phyloP scores from a whole-genome alignment of 64 coral and sea anemone genomes.

The Dendrophyllia cribrosa region DNA sequence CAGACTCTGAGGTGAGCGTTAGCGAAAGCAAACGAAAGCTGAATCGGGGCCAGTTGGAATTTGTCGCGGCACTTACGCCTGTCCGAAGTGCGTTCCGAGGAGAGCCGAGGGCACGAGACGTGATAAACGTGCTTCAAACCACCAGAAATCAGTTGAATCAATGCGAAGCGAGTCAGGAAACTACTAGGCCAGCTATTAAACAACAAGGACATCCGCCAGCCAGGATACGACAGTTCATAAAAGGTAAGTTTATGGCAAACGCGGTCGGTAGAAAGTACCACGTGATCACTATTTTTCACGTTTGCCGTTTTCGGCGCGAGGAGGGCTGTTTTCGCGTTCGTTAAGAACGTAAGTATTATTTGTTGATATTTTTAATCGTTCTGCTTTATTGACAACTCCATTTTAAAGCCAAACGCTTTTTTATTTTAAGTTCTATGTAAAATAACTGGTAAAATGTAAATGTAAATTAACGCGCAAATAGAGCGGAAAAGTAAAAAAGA shows the following conservation, averaged over 20 bases:
- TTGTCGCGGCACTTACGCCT: slow-evolving; percentile 29
- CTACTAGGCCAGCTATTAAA: slow-evolving; percentile 14
- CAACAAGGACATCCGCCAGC: slow-evolving; percentile 48
- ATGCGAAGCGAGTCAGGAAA: neutral
- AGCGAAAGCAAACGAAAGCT: slow-evolving; percentile 49
- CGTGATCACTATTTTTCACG: neutral
- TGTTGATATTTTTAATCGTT: too few relatives aligned
- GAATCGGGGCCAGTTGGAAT: neutral
- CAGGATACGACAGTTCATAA: slow-evolving; percentile 89
- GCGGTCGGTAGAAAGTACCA: neutral
- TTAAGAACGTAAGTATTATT: too few relatives aligned
- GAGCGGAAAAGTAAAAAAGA: too few relatives aligned
- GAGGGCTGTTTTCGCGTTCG: too few relatives aligned
- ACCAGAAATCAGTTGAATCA: slow-evolving; percentile 14
- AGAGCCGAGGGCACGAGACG: slow-evolving; percentile 68
- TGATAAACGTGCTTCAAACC: slow-evolving; percentile 31
- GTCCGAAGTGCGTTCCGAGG: slow-evolving; percentile 69
- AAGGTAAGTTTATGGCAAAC: slow-evolving; percentile 51
- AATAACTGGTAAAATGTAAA: too few relatives aligned
- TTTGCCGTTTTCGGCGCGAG: neutral
- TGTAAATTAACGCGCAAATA: too few relatives aligned
- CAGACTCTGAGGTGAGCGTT: slow-evolving; percentile 42
- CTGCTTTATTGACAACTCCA: too few relatives aligned
- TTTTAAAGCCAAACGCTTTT: too few relatives aligned
- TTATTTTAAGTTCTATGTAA: too few relatives aligned